These are phyloP conservation scores for Petrocephalus zakoni DNA, from an alignment of 2,113 vertebrate species.

Conservation along the genomic window DNA sequence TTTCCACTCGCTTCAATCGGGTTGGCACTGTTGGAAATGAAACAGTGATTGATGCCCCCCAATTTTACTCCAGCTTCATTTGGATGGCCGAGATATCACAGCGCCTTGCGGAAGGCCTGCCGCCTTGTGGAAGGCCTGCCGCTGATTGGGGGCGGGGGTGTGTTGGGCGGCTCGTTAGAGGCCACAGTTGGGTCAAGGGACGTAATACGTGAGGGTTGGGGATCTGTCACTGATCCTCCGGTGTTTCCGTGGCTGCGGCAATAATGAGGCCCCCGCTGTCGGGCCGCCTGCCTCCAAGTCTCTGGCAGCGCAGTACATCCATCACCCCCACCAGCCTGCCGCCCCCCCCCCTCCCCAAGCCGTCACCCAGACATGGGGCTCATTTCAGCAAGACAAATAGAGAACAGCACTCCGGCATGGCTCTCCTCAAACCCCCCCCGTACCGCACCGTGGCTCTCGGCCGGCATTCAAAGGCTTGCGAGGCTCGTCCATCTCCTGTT, in stretches of 20 bases:
- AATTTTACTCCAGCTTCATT: constrained; percentile 41
- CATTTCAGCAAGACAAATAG: constrained; percentile 55
- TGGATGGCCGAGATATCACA: not conserved
- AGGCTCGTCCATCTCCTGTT: not conserved
- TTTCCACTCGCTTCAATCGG: not conserved
- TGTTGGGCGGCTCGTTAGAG: constrained; percentile 34
- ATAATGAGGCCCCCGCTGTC: constrained; percentile 40
- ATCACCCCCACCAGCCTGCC: constrained; percentile 51
- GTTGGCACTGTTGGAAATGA: not conserved
- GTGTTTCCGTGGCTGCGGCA: constrained; percentile 44
- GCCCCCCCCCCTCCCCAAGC: constrained; percentile 44
- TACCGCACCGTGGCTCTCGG: not conserved
- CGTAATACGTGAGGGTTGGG: constrained; percentile 13
- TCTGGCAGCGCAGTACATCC: constrained; percentile 52
- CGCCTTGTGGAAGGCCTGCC: constrained; percentile 17
- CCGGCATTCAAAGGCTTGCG: not conserved
- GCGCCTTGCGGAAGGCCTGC: constrained; percentile 8
- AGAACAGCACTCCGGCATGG: not conserved
- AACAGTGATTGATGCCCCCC: constrained; percentile 48
- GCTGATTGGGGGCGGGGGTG: constrained; percentile 20
- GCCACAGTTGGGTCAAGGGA: constrained; percentile 42
- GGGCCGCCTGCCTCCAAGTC: not conserved
- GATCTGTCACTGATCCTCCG: constrained; percentile 53
- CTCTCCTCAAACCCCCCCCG: not conserved
- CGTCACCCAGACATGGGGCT: constrained; percentile 56